Evolutionary conservation across 1,140 invertebrate genomes (phyloP).

Genomic region (Hirudo medicinalis): DNA sequence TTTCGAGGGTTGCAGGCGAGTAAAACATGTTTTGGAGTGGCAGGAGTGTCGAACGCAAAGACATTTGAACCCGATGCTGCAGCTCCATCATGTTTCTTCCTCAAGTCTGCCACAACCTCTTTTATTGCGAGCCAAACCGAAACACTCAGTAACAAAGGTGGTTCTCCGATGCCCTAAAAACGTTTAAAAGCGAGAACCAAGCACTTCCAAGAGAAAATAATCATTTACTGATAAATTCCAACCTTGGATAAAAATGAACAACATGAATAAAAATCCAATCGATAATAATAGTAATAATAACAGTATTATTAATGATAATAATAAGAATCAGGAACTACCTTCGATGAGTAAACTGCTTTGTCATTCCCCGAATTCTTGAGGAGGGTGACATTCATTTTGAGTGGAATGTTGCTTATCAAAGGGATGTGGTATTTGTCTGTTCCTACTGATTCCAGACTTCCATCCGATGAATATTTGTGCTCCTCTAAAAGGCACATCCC

Average conservation of each 20-base stretch:
- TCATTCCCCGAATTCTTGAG: slow-evolving; percentile 24
- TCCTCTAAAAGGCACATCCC: slow-evolving; percentile 29
- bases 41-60: too few species aligned
- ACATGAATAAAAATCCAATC: too few species aligned
- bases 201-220: too few species aligned
- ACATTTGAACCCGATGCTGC: too few species aligned
- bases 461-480: slow-evolving; percentile 23
- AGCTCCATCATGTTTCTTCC: background rate
- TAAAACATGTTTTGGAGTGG: too few species aligned
- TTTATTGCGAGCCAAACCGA: slow-evolving; percentile 24
- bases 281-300: too few species aligned
- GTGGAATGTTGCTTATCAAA: slow-evolving; percentile 24
- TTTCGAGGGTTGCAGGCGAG: too few species aligned
- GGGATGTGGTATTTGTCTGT: slow-evolving; percentile 26
- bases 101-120: slow-evolving; percentile 22
- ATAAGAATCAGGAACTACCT: too few species aligned
- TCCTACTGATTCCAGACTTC: slow-evolving; percentile 21
- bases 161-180: slow-evolving; percentile 29
- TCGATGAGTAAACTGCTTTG: slow-evolving; percentile 27
- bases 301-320: background rate
- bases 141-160: slow-evolving; percentile 25
- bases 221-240: too few species aligned
- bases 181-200: too few species aligned
- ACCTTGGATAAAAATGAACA: too few species aligned
- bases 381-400: slow-evolving; percentile 26